Conservation (phyloP, 2,888 invertebrate species). For the Furcula furcula region DNA sequence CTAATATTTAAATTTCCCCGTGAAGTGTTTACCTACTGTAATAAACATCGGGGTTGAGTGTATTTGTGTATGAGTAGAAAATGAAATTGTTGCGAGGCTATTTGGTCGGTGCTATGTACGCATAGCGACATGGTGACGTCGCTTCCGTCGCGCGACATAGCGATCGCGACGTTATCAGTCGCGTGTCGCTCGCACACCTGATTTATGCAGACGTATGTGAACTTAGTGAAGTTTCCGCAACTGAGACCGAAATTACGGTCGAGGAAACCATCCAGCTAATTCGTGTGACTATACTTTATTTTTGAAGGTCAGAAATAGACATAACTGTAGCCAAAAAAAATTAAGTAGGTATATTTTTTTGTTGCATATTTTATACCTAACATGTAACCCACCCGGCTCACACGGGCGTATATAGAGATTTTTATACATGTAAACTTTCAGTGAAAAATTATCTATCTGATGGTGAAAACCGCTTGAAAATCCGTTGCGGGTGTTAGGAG, state of each 20-base stretch:
- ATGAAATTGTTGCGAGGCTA: constrained; percentile 6
- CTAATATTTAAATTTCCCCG: constrained; percentile 1
- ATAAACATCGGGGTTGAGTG: constrained; percentile 2
- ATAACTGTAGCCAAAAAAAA: too few relatives aligned
- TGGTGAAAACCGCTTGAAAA: too few relatives aligned
- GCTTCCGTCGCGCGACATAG: constrained; percentile 50
- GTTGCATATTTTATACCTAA: too few relatives aligned
- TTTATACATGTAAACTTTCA: too few relatives aligned
- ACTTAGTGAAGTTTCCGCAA: constrained; percentile 24
- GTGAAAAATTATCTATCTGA: too few relatives aligned
- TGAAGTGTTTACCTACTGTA: neutral
- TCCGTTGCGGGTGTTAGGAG: too few relatives aligned
- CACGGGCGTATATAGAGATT: too few relatives aligned
- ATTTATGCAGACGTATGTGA: constrained; percentile 44
- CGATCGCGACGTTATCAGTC: constrained; percentile 56
- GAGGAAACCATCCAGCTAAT: constrained; percentile 1
- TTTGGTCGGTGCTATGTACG: constrained; percentile 15
- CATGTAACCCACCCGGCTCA: too few relatives aligned
- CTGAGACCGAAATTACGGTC: constrained; percentile 6
- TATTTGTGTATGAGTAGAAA: constrained; percentile 4
- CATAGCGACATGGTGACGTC: constrained; percentile 29
- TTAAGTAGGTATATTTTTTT: too few relatives aligned
- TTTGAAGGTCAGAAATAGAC: too few relatives aligned
- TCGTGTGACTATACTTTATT: too few relatives aligned
- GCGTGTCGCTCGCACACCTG: constrained; percentile 52